These are phyloP conservation scores for Aurelia sp. DNA, from an alignment of 30 jellyfish, hydroid and myxozoan genomes.

Conservation along the genomic window DNA sequence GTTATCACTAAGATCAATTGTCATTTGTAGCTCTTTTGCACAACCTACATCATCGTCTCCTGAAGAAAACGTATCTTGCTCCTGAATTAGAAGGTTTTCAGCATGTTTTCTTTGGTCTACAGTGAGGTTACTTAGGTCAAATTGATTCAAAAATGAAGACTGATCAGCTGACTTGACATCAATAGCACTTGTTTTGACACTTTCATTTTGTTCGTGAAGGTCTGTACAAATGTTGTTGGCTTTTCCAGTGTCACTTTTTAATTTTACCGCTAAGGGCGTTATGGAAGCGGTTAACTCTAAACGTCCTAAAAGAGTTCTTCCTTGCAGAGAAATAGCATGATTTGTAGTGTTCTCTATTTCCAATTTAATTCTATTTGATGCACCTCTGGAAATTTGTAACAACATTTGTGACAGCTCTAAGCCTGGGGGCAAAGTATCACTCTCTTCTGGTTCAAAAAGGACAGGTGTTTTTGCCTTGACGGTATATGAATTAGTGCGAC, in stretches of 20 bases:
- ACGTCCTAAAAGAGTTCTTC: conserved; percentile 50
- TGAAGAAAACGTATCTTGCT: conserved; percentile 25
- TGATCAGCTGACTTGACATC: conserved; percentile 33
- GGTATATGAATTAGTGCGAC: conserved; percentile 30
- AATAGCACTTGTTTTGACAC: conserved; percentile 30
- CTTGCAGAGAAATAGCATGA: conserved; percentile 36
- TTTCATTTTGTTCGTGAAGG: conserved; percentile 9
- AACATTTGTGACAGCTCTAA: conserved; percentile 43
- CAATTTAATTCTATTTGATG: conserved; percentile 38
- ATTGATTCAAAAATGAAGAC: conserved; percentile 29
- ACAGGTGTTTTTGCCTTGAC: conserved; percentile 43
- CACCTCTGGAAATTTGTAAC: conserved; percentile 47
- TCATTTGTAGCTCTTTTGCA: conserved; percentile 5
- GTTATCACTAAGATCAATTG: background rate
- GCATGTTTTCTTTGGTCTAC: conserved; percentile 39
- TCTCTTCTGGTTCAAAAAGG: conserved; percentile 53
- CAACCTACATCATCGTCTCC: conserved; percentile 30
- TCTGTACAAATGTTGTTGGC: conserved; percentile 3
- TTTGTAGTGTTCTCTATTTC: conserved; percentile 52
- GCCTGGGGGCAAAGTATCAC: conserved; percentile 58
- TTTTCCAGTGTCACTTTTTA: conserved; percentile 43
- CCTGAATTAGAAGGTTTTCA: conserved; percentile 33
- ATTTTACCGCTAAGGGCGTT: conserved; percentile 23
- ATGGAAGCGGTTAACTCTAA: conserved; percentile 24
- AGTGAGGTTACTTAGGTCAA: conserved; percentile 38